Base-by-base conservation (phyloP, 1,140 invertebrate species). In the Drosophila saltans region DNA sequence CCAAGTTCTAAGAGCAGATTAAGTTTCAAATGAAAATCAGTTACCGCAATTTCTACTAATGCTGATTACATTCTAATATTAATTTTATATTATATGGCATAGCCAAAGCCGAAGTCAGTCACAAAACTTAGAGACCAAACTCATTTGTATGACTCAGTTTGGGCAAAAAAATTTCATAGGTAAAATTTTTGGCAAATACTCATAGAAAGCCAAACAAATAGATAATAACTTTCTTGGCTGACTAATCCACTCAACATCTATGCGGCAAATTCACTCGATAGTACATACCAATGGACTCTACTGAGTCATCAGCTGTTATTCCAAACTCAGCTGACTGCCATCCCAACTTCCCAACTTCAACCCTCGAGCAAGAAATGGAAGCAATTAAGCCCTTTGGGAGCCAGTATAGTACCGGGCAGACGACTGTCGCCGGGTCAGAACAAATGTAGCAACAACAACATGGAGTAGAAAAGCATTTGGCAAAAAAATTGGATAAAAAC, bases 241-340 rank as follows among this genome's bases (percentile, higher is more conserved):
- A 7, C 45, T 26, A 26, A 52, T 24, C 3, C 21, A 52, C 21
- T 52, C 45, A 52, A 52, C 8, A 52, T 43, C 41, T n/a, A 43
- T 43, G 21, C 21, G 8, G 21, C 21, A 52, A 36, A 26, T 52
- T 52, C 45, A 52, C 45, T 52, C 45, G 26, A 52, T 26, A 52
- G 45, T 52, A 2, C 28, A 30, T 30, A 0, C 33, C 33, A 36
- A 1, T 36, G 6, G 33, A 6, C 33, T 36, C 21, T 21, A 52
- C 70, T 73, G 74, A 76, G 39, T 76, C 74, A 76, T 76, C 74
- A 69, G 74, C 74, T 76, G 74, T 45, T 16, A 66, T 57, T 65
- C 8, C 40, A 57, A 57, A 59, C 45, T 21, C 39, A 11, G 69
- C 33, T 24, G 58, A 57, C 61, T 52, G 45, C 39, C 28, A 21